Percentiles rank a stretch among this genome's conserved stretches.
These are phyloP conservation scores for Theretra japonica DNA, from an alignment of 2,888 invertebrate species.

Conservation along the genomic window DNA sequence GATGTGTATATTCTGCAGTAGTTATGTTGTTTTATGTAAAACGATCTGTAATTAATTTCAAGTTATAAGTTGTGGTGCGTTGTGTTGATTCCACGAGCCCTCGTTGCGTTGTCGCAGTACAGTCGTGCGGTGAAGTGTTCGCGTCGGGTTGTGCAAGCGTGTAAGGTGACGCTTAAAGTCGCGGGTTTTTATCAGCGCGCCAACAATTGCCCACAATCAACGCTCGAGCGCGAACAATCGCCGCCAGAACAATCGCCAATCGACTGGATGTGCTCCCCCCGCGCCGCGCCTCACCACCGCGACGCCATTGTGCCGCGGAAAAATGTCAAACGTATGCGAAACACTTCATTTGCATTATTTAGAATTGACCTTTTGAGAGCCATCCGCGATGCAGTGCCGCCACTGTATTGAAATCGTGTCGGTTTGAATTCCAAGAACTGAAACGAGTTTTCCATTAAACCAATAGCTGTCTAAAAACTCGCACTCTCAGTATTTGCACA, in stretches of 20 bases:
- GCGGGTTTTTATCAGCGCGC: slow-evolving; percentile 9
- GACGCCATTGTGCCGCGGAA: background rate
- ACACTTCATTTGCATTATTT: slow-evolving; percentile 12
- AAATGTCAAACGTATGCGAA: slow-evolving; percentile 22
- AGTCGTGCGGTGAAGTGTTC: background rate
- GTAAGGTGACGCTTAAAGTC: slow-evolving; percentile 10
- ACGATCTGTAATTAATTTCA: too few relatives aligned
- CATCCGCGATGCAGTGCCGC: background rate
- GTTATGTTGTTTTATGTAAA: too few relatives aligned
- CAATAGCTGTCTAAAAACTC: too few relatives aligned
- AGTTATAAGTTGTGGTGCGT: too few relatives aligned
- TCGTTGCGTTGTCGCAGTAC: background rate
- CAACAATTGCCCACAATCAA: slow-evolving; percentile 24
- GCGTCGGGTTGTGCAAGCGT: slow-evolving; percentile 9
- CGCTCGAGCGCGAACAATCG: slow-evolving; percentile 24
- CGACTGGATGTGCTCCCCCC: background rate
- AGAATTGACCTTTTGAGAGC: slow-evolving; percentile 10
- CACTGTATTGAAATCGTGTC: background rate
- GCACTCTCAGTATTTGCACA: too few relatives aligned
- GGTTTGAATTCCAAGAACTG: background rate
- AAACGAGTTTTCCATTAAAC: background rate
- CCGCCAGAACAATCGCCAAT: slow-evolving; percentile 9
- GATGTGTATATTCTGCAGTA: too few relatives aligned
- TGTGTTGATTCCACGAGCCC: background rate
- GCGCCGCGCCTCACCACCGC: background rate